Percentiles rank a stretch among this genome's conserved stretches.
Evolutionary conservation across 2,888 invertebrate genomes (phyloP).

Genomic region (Silvanus unidentatus): DNA sequence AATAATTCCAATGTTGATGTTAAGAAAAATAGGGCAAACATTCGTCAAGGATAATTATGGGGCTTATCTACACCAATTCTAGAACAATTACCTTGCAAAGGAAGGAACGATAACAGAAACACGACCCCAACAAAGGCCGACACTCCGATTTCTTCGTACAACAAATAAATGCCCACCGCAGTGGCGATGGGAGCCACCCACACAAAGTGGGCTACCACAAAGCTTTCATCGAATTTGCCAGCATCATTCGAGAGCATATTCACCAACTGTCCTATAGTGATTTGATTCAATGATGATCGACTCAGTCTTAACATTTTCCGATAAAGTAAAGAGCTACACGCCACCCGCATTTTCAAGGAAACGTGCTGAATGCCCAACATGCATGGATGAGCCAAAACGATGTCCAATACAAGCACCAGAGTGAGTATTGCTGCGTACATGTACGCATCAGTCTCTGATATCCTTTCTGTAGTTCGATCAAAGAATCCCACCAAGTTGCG

Average conservation of each 20-base stretch:
- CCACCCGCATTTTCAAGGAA: constrained; percentile 80
- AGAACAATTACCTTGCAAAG: constrained; percentile 45
- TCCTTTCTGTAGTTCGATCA: constrained; percentile 40
- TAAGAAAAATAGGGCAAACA: no score
- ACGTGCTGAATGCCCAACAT: constrained; percentile 80
- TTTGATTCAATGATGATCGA: constrained; percentile 54
- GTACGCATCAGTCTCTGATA: constrained; percentile 57
- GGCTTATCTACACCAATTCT: no score
- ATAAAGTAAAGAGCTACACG: constrained; percentile 77
- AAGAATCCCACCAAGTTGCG: constrained; percentile 61
- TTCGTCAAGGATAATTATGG: no score
- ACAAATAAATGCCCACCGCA: constrained; percentile 52
- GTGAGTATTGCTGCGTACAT: constrained; percentile 69
- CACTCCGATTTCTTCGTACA: constrained; percentile 46
- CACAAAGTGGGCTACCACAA: constrained; percentile 83
- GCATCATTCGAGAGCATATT: constrained; percentile 62
- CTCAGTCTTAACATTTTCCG: constrained; percentile 55
- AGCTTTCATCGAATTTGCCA: constrained; percentile 77
- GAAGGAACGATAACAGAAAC: constrained; percentile 43
- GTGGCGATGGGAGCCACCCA: constrained; percentile 63
- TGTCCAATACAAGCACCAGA: constrained; percentile 30
- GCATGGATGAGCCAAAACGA: constrained; percentile 61
- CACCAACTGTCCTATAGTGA: constrained; percentile 50
- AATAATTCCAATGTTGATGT: no score
- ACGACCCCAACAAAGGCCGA: constrained; percentile 46